Evolutionary conservation across 92 coral and sea anemone species (phyloP).

Genomic region (Actinernus sp.): DNA sequence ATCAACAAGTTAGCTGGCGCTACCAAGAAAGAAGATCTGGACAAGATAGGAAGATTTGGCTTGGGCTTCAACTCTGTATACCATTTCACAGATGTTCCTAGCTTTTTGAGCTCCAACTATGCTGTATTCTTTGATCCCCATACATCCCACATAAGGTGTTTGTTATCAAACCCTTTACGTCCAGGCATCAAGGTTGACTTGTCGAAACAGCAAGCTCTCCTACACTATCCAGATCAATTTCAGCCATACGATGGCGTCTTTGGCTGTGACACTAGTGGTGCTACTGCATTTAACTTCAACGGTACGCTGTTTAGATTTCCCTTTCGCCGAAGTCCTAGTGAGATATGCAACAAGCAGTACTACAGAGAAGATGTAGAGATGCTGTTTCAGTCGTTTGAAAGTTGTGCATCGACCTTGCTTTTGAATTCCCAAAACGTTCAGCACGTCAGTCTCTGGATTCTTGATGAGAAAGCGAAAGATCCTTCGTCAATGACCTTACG

Average conservation of each 20-base stretch:
- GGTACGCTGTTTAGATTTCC: conserved; percentile 11
- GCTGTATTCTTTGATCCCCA: conserved; percentile 96
- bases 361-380: neutral
- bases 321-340: neutral
- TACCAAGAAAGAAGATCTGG: conserved; percentile 78
- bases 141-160: conserved; percentile 79
- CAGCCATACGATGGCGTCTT: conserved; percentile 10
- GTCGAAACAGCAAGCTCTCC: conserved; percentile 11
- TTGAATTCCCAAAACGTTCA: conserved; percentile 9
- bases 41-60: conserved; percentile 95
- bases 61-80: conserved; percentile 90
- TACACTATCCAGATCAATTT: conserved; percentile 15
- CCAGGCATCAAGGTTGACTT: conserved; percentile 95
- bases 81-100: conserved; percentile 92
- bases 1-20: conserved; percentile 97
- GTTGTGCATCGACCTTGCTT: conserved; percentile 1
- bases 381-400: neutral
- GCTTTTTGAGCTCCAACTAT: conserved; percentile 91
- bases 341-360: conserved; percentile 14
- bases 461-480: neutral
- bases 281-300: neutral
- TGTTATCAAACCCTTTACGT: conserved; percentile 84
- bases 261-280: conserved; percentile 3
- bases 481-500: neutral
- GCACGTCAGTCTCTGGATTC: neutral